Conservation (phyloP, 2,888 invertebrate species). For the Watsonalla binaria region DNA sequence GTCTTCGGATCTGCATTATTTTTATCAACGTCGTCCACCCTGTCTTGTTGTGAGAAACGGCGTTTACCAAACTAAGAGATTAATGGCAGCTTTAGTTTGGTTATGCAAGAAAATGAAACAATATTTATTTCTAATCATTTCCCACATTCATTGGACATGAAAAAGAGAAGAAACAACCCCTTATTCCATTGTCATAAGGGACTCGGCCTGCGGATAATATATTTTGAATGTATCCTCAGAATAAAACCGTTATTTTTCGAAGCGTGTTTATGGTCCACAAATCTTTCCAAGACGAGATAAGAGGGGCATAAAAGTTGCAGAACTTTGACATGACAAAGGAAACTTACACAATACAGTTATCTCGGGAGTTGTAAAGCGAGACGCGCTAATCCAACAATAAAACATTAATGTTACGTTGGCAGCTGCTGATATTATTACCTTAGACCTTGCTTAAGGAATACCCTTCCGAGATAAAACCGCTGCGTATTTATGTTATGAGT, state of each 20-base stretch:
- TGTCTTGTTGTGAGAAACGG: too few relatives aligned
- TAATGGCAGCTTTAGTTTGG: too few relatives aligned
- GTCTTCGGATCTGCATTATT: too few relatives aligned
- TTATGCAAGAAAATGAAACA: too few relatives aligned
- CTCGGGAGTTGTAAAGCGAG: not conserved
- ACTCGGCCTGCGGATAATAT: too few relatives aligned
- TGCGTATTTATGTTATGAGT: not conserved
- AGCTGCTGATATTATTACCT: conserved; percentile 22
- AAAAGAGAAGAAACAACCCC: too few relatives aligned
- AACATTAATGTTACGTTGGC: conserved; percentile 17
- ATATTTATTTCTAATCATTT: too few relatives aligned
- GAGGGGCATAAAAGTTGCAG: not conserved
- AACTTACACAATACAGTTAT: not conserved
- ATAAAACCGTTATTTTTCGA: not conserved
- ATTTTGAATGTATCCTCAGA: too few relatives aligned
- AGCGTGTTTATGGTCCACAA: not conserved
- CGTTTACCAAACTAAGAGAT: too few relatives aligned
- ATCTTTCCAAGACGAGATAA: not conserved
- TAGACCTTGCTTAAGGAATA: not conserved
- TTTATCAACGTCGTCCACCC: too few relatives aligned
- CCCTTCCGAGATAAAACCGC: not conserved
- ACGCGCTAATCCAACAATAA: conserved; percentile 15
- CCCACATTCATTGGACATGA: too few relatives aligned
- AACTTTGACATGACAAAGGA: not conserved
- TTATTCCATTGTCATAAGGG: too few relatives aligned